Percentiles rank a stretch among this genome's conserved stretches.
Conservation (phyloP, 2,113 vertebrate species). For the Mastomys natalensis region DNA sequence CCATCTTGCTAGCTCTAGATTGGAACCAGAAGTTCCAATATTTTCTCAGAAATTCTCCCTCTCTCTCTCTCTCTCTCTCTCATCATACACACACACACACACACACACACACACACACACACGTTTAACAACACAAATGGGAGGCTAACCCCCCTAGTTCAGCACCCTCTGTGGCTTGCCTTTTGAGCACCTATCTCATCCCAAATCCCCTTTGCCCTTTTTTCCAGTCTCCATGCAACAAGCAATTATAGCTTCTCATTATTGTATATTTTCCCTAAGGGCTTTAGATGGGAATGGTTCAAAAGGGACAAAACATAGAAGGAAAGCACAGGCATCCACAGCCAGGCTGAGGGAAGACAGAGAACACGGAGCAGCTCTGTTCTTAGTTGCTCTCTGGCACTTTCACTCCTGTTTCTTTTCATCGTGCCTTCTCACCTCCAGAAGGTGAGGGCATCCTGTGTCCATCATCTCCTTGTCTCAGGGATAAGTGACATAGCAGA, state of each 20-base stretch:
- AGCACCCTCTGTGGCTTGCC: neutral
- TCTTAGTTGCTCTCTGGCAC: neutral
- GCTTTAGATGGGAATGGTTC: constrained; percentile 37
- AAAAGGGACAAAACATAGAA: constrained; percentile 53
- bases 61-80: no score
- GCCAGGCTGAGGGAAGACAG: neutral
- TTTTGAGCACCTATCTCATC: constrained; percentile 23
- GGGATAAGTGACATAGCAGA: constrained; percentile 8
- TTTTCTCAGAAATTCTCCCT: neutral
- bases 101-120: neutral
- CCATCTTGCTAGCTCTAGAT: neutral
- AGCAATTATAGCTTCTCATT: constrained; percentile 54
- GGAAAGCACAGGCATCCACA: neutral
- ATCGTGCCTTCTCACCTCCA: neutral
- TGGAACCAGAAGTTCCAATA: neutral
- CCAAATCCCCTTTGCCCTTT: neutral
- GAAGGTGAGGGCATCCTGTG: neutral
- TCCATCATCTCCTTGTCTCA: neutral
- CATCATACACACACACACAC: neutral
- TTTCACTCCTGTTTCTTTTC: constrained; percentile 11
- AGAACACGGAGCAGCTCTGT: neutral
- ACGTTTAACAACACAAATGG: neutral
- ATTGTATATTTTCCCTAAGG: constrained; percentile 48
- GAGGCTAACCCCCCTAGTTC: neutral
- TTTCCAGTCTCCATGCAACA: neutral